A percentile compares a stretch with the other conserved stretches of the same genome.
Evolutionary conservation across 1,140 invertebrate species (phyloP).

Genomic region (Drosophila prosaltans): DNA sequence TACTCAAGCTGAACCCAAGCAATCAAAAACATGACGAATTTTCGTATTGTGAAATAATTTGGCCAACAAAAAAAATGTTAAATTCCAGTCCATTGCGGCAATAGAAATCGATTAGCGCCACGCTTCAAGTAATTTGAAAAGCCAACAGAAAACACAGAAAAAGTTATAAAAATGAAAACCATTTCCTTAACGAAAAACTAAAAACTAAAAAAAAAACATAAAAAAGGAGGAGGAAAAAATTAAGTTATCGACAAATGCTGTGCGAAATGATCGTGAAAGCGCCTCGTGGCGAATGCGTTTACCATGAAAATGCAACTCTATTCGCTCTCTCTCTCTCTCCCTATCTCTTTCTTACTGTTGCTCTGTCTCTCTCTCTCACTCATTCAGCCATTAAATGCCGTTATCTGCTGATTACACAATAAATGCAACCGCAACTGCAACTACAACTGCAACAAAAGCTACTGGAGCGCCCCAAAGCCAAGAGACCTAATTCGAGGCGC

Average conservation of each 20-base stretch:
- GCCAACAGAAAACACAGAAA: too few relatives aligned
- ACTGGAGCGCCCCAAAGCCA: conserved; percentile 64
- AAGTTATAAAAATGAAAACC: not conserved
- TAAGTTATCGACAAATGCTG: conserved; percentile 59
- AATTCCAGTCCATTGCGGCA: conserved; percentile 31
- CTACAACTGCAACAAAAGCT: conserved; percentile 52
- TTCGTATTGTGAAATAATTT: conserved; percentile 58
- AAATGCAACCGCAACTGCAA: conserved; percentile 61
- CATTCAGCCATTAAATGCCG: conserved; percentile 81
- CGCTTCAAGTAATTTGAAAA: conserved; percentile 33
- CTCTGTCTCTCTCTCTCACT: conserved; percentile 40
- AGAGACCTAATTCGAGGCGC: conserved; percentile 71
- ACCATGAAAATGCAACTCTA: conserved; percentile 26
- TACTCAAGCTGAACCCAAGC: conserved; percentile 27
- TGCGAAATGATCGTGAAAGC: conserved; percentile 33
- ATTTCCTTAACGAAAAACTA: not conserved
- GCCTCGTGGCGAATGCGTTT: conserved; percentile 62
- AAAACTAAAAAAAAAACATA: conserved; percentile 11
- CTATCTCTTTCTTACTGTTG: conserved; percentile 2
- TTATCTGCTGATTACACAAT: conserved; percentile 80
- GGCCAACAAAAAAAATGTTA: conserved; percentile 28
- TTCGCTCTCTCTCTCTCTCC: conserved; percentile 5
- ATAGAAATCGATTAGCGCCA: conserved; percentile 60
- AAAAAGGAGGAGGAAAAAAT: conserved; percentile 34
- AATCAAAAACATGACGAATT: conserved; percentile 49